Conservation (phyloP, 2,113 vertebrate genomes). For the Gnathonemus echidnorhynchus region DNA sequence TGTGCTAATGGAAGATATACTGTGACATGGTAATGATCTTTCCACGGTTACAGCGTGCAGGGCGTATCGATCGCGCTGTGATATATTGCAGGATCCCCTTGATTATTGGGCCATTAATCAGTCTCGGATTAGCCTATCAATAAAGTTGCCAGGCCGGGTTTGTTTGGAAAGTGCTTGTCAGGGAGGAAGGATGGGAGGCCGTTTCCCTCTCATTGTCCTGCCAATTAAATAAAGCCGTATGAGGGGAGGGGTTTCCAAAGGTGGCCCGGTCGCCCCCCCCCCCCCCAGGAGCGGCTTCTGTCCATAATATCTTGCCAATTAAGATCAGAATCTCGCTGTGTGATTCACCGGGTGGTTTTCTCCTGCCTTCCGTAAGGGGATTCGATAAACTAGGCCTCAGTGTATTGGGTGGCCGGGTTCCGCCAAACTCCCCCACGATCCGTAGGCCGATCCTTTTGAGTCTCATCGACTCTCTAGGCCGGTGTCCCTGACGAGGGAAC, state of each 20-base stretch:
- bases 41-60: slow-evolving; percentile 79
- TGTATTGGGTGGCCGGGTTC: neutral
- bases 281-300: neutral
- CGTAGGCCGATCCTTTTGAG: neutral
- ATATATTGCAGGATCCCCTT: slow-evolving; percentile 66
- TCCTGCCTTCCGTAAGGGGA: neutral
- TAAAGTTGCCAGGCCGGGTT: slow-evolving; percentile 64
- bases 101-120: slow-evolving; percentile 71
- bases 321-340: neutral
- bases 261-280: neutral
- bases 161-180: slow-evolving; percentile 62
- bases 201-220: slow-evolving; percentile 1
- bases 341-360: neutral
- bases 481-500: neutral
- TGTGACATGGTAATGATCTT: slow-evolving; percentile 93
- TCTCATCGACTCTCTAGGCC: neutral
- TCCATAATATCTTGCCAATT: slow-evolving; percentile 2
- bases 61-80: slow-evolving; percentile 60
- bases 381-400: neutral
- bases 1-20: slow-evolving; percentile 83
- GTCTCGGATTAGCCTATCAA: slow-evolving; percentile 66
- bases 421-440: neutral
- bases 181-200: slow-evolving; percentile 21
- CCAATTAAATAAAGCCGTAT: slow-evolving; percentile 36
- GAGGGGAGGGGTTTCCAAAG: slow-evolving; percentile 21